phyloP scores from a whole-genome alignment of 64 coral and sea anemone genomes.

The Porites australiensis region DNA sequence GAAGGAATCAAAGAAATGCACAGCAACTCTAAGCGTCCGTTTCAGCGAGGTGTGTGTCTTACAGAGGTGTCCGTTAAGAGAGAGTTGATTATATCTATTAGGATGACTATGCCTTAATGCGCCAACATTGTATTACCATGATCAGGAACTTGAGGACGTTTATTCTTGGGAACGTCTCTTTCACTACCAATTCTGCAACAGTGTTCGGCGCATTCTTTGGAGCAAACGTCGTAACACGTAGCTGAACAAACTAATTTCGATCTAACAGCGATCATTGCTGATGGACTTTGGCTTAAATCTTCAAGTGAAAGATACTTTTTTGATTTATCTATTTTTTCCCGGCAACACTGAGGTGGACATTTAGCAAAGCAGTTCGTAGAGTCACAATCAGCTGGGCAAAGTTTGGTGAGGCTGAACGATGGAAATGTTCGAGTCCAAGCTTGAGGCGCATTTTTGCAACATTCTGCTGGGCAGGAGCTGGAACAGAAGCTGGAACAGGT shows the following conservation, averaged over 20 bases:
- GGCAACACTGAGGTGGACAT: neutral
- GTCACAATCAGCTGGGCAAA: neutral
- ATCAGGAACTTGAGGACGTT: too few relatives aligned
- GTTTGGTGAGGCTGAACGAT: neutral
- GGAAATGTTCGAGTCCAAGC: neutral
- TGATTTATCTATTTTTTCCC: neutral
- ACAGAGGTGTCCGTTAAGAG: too few relatives aligned
- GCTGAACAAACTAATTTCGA: neutral
- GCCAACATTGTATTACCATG: neutral
- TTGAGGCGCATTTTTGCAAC: neutral
- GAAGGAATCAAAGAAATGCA: too few relatives aligned
- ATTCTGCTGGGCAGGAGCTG: slow-evolving; percentile 31
- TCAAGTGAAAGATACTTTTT: neutral
- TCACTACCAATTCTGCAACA: neutral
- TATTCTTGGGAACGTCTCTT: neutral
- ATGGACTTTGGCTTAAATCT: neutral
- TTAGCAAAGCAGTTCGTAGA: neutral
- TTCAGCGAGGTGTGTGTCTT: too few relatives aligned
- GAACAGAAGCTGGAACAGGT: neutral
- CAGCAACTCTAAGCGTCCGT: too few relatives aligned
- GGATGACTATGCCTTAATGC: neutral
- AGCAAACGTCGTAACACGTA: neutral
- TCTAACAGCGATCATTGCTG: neutral
- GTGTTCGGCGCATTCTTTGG: neutral
- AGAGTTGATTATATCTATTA: too few relatives aligned